phyloP scores from a whole-genome alignment of 2,113 vertebrate species.

The Capra hircus region DNA sequence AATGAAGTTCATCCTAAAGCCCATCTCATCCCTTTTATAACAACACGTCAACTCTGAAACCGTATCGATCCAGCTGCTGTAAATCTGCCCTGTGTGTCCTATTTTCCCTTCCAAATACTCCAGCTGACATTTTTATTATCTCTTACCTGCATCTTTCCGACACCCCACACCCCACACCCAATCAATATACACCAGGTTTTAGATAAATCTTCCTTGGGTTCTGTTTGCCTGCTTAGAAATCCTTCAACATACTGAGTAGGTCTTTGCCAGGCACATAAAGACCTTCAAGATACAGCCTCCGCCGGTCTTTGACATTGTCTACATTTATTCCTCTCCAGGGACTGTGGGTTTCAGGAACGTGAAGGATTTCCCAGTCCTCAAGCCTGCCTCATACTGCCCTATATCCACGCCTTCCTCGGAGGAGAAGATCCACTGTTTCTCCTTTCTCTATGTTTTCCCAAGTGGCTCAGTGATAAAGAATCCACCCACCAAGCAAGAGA shows the following conservation, averaged over 20 bases:
- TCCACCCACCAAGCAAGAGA: background rate
- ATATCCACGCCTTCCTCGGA: background rate
- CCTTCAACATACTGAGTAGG: too few relatives aligned
- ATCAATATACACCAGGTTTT: background rate
- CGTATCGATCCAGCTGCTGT: background rate
- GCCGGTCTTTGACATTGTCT: background rate
- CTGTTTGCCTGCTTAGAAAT: background rate
- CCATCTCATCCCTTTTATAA: background rate
- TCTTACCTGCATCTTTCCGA: background rate
- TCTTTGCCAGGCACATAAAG: background rate
- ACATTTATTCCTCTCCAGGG: background rate
- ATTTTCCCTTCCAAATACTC: background rate
- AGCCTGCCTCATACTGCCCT: background rate
- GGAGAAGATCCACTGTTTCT: background rate
- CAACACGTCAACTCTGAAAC: background rate
- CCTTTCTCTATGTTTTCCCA: background rate
- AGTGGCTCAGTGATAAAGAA: background rate
- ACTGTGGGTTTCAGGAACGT: background rate
- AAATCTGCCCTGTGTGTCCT: rapidly evolving
- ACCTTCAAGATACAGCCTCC: background rate
- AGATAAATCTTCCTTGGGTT: background rate
- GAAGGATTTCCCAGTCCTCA: background rate
- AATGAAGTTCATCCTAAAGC: background rate
- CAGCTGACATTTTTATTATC: background rate
- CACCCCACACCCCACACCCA: background rate